Evolutionary conservation across 1,140 invertebrate genomes (phyloP).

Genomic region (Drosophila lini): DNA sequence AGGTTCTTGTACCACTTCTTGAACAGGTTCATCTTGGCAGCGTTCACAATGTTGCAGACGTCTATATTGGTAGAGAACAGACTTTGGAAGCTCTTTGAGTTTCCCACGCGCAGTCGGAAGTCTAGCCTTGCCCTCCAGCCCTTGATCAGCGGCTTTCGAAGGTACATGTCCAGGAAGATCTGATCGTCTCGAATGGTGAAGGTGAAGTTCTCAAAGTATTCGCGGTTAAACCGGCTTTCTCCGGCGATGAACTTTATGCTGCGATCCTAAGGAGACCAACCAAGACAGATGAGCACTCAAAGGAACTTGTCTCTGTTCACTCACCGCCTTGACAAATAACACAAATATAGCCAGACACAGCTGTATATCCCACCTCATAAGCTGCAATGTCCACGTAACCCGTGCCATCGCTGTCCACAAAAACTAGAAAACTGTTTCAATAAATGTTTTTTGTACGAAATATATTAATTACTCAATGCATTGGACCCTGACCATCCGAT

Average conservation of each 20-base stretch:
- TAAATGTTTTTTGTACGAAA: constrained; percentile 3
- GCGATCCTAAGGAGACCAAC: constrained; percentile 28
- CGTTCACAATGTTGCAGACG: constrained; percentile 59
- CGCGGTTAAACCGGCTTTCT: constrained; percentile 44
- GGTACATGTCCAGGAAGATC: constrained; percentile 49
- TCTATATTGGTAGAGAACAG: constrained; percentile 59
- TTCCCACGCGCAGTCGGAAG: constrained; percentile 50
- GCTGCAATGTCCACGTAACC: constrained; percentile 1
- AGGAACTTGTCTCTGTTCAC: background rate
- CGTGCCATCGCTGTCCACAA: constrained; percentile 15
- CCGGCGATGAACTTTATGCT: constrained; percentile 42
- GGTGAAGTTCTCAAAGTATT: constrained; percentile 64
- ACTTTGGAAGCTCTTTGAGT: constrained; percentile 61
- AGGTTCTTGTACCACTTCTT: constrained; percentile 64
- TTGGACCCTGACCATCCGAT: constrained; percentile 6
- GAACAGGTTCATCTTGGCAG: constrained; percentile 50
- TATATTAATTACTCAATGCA: constrained; percentile 40
- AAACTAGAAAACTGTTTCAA: background rate
- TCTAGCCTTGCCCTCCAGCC: constrained; percentile 58
- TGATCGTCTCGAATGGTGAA: constrained; percentile 32
- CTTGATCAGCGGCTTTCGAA: constrained; percentile 38
- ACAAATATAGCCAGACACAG: constrained; percentile 21
- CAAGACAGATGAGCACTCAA: background rate
- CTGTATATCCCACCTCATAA: constrained; percentile 10
- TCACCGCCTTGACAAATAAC: constrained; percentile 29